Evolutionary conservation across 2,888 invertebrate species (phyloP).

Genomic region (Rotaria macrura): DNA sequence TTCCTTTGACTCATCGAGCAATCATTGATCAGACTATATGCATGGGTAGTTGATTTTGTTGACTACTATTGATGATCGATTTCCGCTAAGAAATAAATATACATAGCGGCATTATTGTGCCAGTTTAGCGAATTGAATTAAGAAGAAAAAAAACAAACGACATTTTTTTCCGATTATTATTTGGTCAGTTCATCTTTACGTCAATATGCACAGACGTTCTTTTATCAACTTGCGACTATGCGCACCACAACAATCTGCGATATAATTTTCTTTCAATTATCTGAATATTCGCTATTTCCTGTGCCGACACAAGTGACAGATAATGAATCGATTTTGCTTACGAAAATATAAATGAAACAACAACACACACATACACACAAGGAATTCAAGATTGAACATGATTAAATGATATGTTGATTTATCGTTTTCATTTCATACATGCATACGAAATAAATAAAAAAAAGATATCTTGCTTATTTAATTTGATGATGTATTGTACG

Average conservation of each 20-base stretch:
- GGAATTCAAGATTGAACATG: not conserved
- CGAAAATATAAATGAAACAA: not conserved
- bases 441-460: not conserved
- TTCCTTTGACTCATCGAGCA: not conserved
- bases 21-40: not conserved
- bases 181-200: conserved; percentile 1
- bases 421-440: not conserved
- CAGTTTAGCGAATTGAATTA: not conserved
- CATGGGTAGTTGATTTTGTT: not conserved
- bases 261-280: conserved; percentile 12
- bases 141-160: not conserved
- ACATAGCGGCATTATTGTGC: not conserved
- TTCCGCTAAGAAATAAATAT: not conserved
- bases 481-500: not conserved
- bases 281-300: not conserved
- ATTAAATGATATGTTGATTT: not conserved
- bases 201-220: not conserved
- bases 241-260: not conserved
- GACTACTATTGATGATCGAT: not conserved
- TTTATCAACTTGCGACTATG: not conserved
- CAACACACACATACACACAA: too few species aligned
- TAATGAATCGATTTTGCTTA: not conserved
- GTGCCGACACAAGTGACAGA: not conserved
- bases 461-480: not conserved
- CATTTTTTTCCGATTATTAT: not conserved